Evolutionary conservation across 2,113 vertebrate species (phyloP), one percentile per base, ranked within the genome.

Genomic region (Heteronetta atricapilla): DNA sequence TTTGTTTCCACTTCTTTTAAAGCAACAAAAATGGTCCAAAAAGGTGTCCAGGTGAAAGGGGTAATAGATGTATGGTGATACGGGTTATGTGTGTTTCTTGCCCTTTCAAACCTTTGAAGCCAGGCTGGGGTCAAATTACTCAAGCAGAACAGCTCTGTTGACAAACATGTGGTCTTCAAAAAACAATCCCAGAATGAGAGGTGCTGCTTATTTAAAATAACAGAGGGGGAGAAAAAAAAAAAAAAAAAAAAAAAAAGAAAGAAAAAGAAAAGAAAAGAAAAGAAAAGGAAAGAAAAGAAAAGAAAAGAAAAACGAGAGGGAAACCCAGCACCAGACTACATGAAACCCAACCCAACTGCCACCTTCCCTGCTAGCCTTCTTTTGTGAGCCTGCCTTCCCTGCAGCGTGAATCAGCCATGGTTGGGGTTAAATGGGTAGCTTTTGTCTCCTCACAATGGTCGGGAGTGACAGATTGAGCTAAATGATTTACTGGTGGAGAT

Each of bases 401-500:
- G 85, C 94, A 13, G 95, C 38, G 96, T 91, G 88, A 96, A 97
- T 97, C 97, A 64, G 97, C 92, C 63, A 97, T 96, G 97, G 95
- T 94, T 96, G 97, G 93, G 96, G 96, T 97, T 97, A 97, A 97
- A 97, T 97, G 95, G 97, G 91, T 93, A 96, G 89, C 95, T 95
- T 97, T 97, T 97, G 97, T 97, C 90, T 93, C 33, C 84, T 83
- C 77, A 97, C 96, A 98, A 97, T 96, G 93, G 89, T 81, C 0
- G 1, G 88, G 96, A 96, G 92, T 98, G 97, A 96, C 96, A 96
- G 96, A 95, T 92, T 90, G 86, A 95, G 91, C 90, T 92, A 94
- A 97, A 96, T 98, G 96, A 98, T 97, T 97, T 97, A 98, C 94
- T 96, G 95, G 92, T 94, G 94, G 94, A 94, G 94, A 96, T 96